phyloP scores from a whole-genome alignment of 1,140 invertebrate genomes.

The Trichomalopsis sarcophagae region DNA sequence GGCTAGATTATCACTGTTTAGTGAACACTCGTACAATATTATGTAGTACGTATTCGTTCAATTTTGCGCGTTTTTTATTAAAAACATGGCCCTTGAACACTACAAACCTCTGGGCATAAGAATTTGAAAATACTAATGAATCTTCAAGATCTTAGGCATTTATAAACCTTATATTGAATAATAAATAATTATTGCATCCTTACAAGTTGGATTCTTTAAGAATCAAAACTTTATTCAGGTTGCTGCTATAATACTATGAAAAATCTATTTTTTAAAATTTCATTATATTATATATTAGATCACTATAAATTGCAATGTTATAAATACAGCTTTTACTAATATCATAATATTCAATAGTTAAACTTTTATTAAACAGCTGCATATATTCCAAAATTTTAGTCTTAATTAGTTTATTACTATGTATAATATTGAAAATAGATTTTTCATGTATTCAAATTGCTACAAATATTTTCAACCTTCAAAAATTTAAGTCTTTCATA shows the following conservation, averaged over 20 bases:
- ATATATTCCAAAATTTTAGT: conserved; percentile 38
- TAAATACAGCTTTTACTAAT: conserved; percentile 40
- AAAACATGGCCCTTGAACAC: conserved; percentile 39
- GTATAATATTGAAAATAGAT: conserved; percentile 43
- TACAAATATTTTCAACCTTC: conserved; percentile 23
- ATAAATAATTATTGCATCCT: conserved; percentile 51
- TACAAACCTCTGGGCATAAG: conserved; percentile 36
- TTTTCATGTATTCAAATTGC: conserved; percentile 48
- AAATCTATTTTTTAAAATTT: conserved; percentile 44
- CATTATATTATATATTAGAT: conserved; percentile 32
- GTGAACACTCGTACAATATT: conserved; percentile 37
- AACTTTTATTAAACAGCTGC: conserved; percentile 32
- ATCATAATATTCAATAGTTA: conserved; percentile 22
- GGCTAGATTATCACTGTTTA: conserved; percentile 55
- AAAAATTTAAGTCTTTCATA: conserved; percentile 48
- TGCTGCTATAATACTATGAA: conserved; percentile 35
- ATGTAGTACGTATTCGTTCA: conserved; percentile 27
- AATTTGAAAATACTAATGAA: conserved; percentile 52
- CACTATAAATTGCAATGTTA: conserved; percentile 6
- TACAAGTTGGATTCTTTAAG: conserved; percentile 42
- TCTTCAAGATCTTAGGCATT: conserved; percentile 47
- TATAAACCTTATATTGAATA: conserved; percentile 34
- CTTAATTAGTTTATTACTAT: conserved; percentile 40
- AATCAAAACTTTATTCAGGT: conserved; percentile 41
- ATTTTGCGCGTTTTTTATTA: conserved; percentile 45